A percentile compares a stretch with the other conserved stretches of the same genome.
phyloP scores from a whole-genome alignment of 2,888 invertebrate species.

The Nomada lathburiana region DNA sequence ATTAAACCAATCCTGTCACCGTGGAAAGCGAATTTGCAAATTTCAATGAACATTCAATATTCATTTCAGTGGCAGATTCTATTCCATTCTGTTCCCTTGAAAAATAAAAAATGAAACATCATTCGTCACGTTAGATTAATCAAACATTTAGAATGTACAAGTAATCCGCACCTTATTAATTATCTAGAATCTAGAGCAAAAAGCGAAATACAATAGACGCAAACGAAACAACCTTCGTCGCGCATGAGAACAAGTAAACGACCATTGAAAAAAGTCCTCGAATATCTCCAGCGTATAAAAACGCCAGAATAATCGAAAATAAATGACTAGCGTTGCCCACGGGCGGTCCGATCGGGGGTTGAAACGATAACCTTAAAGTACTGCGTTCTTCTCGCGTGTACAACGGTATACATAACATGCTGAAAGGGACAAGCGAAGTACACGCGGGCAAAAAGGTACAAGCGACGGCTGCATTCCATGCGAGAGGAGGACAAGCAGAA shows the following conservation, averaged over 20 bases:
- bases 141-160: not conserved
- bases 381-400: not conserved
- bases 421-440: slow-evolving; percentile 16
- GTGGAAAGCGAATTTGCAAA: no score
- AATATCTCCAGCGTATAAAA: no score
- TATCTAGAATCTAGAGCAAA: not conserved
- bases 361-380: slow-evolving; percentile 26
- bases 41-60: no score
- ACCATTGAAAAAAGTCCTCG: no score
- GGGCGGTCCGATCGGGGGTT: not conserved
- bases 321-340: not conserved
- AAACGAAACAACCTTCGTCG: no score
- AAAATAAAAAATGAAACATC: not conserved
- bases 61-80: no score
- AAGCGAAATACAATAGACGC: no score
- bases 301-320: not conserved
- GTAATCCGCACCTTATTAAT: not conserved
- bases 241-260: no score
- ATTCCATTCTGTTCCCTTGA: no score
- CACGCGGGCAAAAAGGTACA: slow-evolving; percentile 5
- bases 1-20: not conserved
- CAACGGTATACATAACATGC: slow-evolving; percentile 13
- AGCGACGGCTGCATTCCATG: slow-evolving; percentile 37
- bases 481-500: not conserved
- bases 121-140: not conserved